These are phyloP conservation scores for Arrhopalites spinosus DNA, from an alignment of 2,888 invertebrate genomes.

Conservation along the genomic window DNA sequence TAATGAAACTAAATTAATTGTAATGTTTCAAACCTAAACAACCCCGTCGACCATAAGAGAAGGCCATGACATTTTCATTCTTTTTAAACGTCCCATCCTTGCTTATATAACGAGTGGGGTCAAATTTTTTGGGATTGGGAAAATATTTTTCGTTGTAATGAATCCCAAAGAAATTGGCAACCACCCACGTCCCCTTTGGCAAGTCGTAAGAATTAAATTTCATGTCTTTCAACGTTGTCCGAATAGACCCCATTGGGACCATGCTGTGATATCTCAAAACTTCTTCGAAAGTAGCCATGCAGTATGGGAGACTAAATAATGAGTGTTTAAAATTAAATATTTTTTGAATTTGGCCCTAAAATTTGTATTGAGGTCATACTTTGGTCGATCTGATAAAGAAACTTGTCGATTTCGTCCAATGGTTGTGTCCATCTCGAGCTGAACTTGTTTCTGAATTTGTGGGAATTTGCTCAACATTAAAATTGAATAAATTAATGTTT, in stretches of 20 bases:
- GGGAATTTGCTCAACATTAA: neutral
- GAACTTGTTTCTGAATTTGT: neutral
- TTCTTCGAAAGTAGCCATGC: neutral
- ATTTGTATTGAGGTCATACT: too few relatives aligned
- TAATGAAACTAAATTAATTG: too few relatives aligned
- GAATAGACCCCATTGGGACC: neutral
- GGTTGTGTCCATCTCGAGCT: neutral
- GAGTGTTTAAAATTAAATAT: too few relatives aligned
- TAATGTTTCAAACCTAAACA: too few relatives aligned
- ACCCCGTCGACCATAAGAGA: neutral
- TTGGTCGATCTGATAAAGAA: neutral
- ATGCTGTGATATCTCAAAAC: neutral
- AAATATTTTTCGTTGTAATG: neutral
- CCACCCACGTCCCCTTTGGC: neutral
- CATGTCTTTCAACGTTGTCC: neutral
- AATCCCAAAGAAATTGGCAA: neutral
- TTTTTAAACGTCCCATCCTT: neutral
- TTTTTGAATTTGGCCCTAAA: neutral
- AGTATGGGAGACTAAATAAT: neutral
- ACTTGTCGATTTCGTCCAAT: slow-evolving; percentile 4
- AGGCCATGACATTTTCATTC: neutral
- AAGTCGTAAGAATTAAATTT: neutral
- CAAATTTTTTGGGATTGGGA: neutral
- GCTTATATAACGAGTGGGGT: neutral
- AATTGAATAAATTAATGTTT: neutral